Conservation (phyloP, 53 echinoderm and acorn worm species). For the Apostichopus leukothele region DNA sequence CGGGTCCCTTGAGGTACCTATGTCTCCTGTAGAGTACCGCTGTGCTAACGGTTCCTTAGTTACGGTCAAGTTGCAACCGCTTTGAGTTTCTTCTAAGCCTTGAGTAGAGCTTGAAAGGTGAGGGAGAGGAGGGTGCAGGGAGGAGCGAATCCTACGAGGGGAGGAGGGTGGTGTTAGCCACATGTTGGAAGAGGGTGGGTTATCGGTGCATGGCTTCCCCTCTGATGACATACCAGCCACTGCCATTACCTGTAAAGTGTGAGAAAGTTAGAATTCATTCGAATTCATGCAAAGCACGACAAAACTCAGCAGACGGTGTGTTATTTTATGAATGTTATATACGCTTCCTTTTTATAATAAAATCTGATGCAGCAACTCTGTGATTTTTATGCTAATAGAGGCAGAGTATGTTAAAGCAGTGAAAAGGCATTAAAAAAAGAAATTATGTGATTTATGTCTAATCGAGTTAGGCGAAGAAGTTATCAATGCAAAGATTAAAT, state of each 20-base stretch:
- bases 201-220: conserved; percentile 74
- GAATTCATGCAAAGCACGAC: conserved; percentile 11
- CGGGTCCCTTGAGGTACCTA: conserved; percentile 84
- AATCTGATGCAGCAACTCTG: no score
- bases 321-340: no score
- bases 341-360: no score
- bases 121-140: conserved; percentile 81
- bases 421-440: no score
- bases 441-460: no score
- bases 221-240: conserved; percentile 92
- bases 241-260: conserved; percentile 83
- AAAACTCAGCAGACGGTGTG: background rate
- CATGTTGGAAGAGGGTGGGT: conserved; percentile 55
- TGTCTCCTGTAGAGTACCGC: conserved; percentile 93
- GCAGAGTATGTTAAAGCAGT: no score
- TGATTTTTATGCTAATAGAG: no score
- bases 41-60: conserved; percentile 74
- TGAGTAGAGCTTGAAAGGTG: conserved; percentile 56
- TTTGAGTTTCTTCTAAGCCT: conserved; percentile 49
- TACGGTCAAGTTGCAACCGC: conserved; percentile 60
- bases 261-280: conserved; percentile 16
- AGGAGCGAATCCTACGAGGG: conserved; percentile 82
- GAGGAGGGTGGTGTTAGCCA: conserved; percentile 98
- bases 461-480: no score
- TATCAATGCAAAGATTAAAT: no score